phyloP scores from a whole-genome alignment of 1,140 invertebrate species.

The Samia ricini region DNA sequence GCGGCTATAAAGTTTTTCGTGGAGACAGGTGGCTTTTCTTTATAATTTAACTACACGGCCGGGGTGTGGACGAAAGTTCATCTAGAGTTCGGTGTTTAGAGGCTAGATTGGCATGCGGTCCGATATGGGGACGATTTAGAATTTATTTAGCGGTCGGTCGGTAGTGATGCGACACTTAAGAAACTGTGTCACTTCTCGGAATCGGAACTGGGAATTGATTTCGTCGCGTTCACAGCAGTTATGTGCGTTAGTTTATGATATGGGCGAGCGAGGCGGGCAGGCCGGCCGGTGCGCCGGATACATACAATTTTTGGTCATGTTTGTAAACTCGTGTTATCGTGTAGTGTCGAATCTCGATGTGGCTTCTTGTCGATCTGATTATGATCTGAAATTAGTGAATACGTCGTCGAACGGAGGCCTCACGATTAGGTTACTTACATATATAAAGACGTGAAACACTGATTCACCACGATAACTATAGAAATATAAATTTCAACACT shows the following conservation, averaged over 20 bases:
- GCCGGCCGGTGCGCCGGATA: conserved; percentile 25
- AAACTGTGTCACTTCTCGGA: conserved; percentile 75
- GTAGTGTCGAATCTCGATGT: conserved; percentile 46
- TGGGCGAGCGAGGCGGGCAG: conserved; percentile 11
- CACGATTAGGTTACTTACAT: conserved; percentile 57
- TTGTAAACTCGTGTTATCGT: conserved; percentile 63
- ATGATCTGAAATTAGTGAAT: conserved; percentile 68
- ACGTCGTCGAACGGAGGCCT: conserved; percentile 52
- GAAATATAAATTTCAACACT: conserved; percentile 27
- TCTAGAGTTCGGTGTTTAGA: conserved; percentile 50
- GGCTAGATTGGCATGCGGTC: conserved; percentile 62
- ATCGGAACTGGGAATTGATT: conserved; percentile 75
- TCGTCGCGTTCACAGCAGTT: conserved; percentile 68
- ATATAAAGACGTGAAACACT: conserved; percentile 65
- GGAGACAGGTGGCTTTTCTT: conserved; percentile 76
- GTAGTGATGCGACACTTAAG: conserved; percentile 76
- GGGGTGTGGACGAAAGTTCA: conserved; percentile 39
- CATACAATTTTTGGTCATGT: conserved; percentile 37
- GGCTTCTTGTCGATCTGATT: conserved; percentile 67
- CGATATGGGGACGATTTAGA: conserved; percentile 42
- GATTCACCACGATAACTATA: conserved; percentile 37
- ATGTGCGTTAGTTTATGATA: conserved; percentile 66
- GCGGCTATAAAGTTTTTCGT: conserved; percentile 74
- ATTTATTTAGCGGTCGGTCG: conserved; percentile 72
- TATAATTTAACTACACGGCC: conserved; percentile 65